phyloP scores from a whole-genome alignment of 2,113 vertebrate species.

The Eretmochelys imbricata region DNA sequence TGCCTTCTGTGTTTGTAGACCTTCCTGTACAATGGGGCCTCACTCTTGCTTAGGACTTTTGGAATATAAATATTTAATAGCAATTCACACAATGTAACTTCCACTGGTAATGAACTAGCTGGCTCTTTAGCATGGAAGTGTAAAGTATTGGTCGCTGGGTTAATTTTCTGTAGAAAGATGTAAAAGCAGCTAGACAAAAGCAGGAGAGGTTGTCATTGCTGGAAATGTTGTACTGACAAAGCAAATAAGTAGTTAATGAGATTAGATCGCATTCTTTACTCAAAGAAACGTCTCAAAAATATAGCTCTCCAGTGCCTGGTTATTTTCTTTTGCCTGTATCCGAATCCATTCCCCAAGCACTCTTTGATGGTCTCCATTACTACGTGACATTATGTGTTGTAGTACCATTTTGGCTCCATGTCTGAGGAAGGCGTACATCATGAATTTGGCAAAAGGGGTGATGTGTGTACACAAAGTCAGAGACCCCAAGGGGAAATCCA shows the following conservation, averaged over 20 bases:
- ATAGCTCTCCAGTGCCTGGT: background rate
- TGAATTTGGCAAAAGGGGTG: background rate
- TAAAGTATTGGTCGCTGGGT: background rate
- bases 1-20: background rate
- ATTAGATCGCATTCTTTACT: background rate
- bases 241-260: background rate
- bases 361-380: background rate
- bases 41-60: background rate
- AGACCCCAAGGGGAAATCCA: background rate
- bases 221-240: background rate
- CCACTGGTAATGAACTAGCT: background rate
- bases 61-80: background rate
- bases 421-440: background rate
- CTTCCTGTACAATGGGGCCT: background rate
- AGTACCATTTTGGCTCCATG: background rate
- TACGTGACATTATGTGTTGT: background rate
- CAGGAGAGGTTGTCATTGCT: background rate
- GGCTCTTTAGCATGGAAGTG: background rate
- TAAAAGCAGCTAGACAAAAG: background rate
- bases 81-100: background rate
- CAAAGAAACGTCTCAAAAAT: background rate
- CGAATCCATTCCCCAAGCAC: fast-evolving
- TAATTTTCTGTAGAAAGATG: background rate
- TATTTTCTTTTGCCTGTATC: background rate
- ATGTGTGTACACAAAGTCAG: background rate